Evolutionary conservation across 2,113 vertebrate genomes (phyloP), one percentile per base, ranked within the genome.

Genomic region (Vulpes lagopus): DNA sequence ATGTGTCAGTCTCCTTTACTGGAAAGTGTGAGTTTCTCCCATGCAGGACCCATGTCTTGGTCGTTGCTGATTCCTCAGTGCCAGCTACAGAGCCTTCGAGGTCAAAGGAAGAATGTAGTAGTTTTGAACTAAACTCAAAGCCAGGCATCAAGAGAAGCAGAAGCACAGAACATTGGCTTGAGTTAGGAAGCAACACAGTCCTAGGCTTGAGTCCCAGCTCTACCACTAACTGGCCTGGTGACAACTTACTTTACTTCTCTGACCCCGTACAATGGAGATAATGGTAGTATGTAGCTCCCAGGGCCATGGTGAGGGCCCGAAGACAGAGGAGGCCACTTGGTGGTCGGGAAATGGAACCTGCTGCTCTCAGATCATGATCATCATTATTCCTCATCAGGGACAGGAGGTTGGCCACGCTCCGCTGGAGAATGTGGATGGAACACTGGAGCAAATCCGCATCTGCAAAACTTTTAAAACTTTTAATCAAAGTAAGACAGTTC

Each of bases 381-480:
- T 7, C 15, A 27, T 57, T 17, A 53, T n/a, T 91, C 35, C 32
- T 86, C 60, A 49, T 57, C 60, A 95, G 49, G 85, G 57, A 74
- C 25, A 78, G n/a, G 20, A 62, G 17, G 20, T n/a, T 1, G 7
- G 60, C 78, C 27, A 11, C 53, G 23, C 23, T 38, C 49, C 17
- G 57, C 62, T 83, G 20, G 23, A 83, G 49, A 74, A 23, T 8
- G 1, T 35, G 43, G 51, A 23, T 1, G 73, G 35, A 91, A 89
- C 96, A 86, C 1, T 19, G 67, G 27, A 65, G n/a, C 49, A 95
- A 64, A 84, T 62, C 67, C 27, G 96, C 55, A 57, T 62, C 10
- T 22, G 32, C 20, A 79, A 91, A 93, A 73, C 62, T 65, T 93
- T 62, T 38, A 79, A 91, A 91, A 73, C 62, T 65, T 93, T 62